Percentiles rank a stretch among this genome's conserved stretches.
Evolutionary conservation across 2,888 invertebrate genomes (phyloP).

Genomic region (Alviniconcha strummeri): DNA sequence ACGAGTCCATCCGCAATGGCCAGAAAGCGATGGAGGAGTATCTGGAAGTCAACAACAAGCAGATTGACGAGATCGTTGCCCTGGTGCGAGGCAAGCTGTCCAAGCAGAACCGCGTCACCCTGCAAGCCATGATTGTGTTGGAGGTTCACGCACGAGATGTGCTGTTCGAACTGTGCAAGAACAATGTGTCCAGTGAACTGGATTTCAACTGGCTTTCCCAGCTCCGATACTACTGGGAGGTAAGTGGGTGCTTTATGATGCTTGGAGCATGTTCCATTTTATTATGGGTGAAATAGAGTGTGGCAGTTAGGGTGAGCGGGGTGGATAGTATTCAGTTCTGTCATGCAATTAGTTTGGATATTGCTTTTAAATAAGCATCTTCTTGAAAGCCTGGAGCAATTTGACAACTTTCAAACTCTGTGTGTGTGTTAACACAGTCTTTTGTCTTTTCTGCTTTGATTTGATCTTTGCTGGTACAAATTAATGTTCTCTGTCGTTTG

Average conservation of each 20-base stretch:
- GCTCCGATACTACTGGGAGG: conserved; percentile 75
- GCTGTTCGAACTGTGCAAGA: conserved; percentile 65
- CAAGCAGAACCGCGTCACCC: conserved; percentile 73
- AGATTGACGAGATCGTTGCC: conserved; percentile 88
- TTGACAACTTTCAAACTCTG: not conserved
- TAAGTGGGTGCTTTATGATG: conserved; percentile 43
- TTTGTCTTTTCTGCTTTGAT: not conserved
- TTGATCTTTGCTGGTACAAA: not conserved
- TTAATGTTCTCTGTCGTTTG: not conserved
- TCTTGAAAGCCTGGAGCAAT: too few species aligned
- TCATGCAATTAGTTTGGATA: too few species aligned
- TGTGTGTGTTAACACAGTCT: not conserved
- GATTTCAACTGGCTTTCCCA: conserved; percentile 75
- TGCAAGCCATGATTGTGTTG: conserved; percentile 79
- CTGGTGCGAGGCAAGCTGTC: conserved; percentile 79
- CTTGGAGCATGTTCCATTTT: too few species aligned
- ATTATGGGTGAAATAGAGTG: too few species aligned
- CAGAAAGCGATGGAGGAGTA: conserved; percentile 77
- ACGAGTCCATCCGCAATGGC: conserved; percentile 67
- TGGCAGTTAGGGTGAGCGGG: too few species aligned
- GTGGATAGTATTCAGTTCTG: too few species aligned
- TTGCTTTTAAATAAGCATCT: too few species aligned
- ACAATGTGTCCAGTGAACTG: conserved; percentile 67
- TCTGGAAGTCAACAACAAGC: conserved; percentile 82
- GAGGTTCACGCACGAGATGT: conserved; percentile 80